Base-by-base conservation (phyloP, 2,888 invertebrate species). In the Onchidella celtica region DNA sequence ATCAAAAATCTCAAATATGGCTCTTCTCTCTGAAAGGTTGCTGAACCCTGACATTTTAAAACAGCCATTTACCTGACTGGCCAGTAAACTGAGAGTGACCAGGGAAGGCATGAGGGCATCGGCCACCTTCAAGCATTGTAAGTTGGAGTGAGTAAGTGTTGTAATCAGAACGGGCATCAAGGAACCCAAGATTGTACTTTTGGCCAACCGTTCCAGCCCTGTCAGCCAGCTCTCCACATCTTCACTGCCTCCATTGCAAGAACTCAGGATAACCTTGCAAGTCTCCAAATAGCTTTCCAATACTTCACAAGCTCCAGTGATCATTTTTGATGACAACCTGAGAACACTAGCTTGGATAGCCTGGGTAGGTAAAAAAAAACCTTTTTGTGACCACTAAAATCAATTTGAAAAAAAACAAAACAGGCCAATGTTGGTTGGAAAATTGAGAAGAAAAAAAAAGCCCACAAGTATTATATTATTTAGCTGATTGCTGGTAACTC, bases 61-160 rank as follows among this genome's bases (percentile, higher is more conserved):
- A n/a, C n/a, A n/a, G n/a, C n/a, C n/a, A n/a, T n/a, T n/a, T n/a
- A 92, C 92, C 90, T 92, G 92, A 84, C 92, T 93, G 29, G 91
- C 89, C 11, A 92, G 84, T 4, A 92, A 88, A 59, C 92, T 91
- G 9, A 93, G 88, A 66, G 90, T 90, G 21, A 92, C 91, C 6
- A 93, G 88, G 75, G 90, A 89, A 6, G 92, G 88, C 90, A 92
- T 91, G 36, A 93, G 87, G 24, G 87, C 83, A 74, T 92, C 90
- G 3, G 92, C 92, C 73, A 92, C 81, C 21, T 85, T 79, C 72
- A 92, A 86, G 81, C 89, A 89, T 59, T 89, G 88, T 21, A 92
- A 86, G 75, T 90, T 91, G n/a, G 82, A 85, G 79, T 93, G 92
- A 34, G 92, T 92, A 85, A 93, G 86, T 3, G 91, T 86, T 0